Conservation (phyloP, 1,140 invertebrate genomes). For the Andricus grossulariae region DNA sequence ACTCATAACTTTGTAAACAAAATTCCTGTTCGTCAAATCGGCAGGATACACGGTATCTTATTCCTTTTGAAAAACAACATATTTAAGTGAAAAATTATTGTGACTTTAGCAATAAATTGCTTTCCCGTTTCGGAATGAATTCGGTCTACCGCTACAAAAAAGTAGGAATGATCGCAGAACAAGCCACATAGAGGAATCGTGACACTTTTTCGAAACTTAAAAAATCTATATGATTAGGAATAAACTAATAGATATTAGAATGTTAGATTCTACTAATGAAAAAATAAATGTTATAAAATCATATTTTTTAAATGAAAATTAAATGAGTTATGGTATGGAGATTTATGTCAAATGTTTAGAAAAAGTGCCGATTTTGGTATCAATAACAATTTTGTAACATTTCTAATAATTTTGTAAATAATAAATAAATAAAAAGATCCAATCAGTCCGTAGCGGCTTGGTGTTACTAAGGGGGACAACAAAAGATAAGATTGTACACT, state of each 20-base stretch:
- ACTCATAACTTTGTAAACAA: no score
- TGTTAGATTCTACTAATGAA: conserved; percentile 5
- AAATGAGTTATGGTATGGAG: conserved; percentile 15
- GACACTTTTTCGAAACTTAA: conserved; percentile 64
- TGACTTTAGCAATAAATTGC: no score
- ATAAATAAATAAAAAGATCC: conserved; percentile 67
- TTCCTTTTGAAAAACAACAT: no score
- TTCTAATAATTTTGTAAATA: conserved; percentile 68
- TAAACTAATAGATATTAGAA: neutral
- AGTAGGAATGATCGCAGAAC: conserved; percentile 61
- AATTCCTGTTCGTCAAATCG: no score
- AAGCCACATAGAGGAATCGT: conserved; percentile 65
- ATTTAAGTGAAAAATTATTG: no score
- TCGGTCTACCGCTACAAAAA: conserved; percentile 44
- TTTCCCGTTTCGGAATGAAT: neutral
- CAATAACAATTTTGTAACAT: conserved; percentile 76
- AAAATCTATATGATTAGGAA: conserved; percentile 37
- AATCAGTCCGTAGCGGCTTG: conserved; percentile 66
- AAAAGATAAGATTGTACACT: conserved; percentile 66
- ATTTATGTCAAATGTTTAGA: conserved; percentile 63
- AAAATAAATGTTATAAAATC: neutral
- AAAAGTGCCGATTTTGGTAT: conserved; percentile 66
- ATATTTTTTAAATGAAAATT: neutral
- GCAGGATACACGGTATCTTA: no score
- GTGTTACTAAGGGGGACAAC: conserved; percentile 69